These are phyloP conservation scores for Nasonia oneida DNA, from an alignment of 2,888 invertebrate genomes.

Conservation along the genomic window DNA sequence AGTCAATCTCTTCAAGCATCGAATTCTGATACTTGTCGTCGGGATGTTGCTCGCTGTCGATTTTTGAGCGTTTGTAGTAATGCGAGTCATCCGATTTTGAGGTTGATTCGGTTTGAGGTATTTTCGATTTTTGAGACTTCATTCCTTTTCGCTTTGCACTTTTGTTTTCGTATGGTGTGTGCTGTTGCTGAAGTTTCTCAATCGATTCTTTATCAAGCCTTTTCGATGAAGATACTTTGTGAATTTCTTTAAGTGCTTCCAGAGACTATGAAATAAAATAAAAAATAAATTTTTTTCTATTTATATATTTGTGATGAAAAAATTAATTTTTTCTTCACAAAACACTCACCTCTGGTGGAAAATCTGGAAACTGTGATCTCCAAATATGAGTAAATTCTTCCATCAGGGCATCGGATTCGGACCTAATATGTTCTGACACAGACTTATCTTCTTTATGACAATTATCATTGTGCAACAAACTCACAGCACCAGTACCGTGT, in stretches of 20 bases:
- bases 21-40: slow-evolving; percentile 69
- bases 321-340: background rate
- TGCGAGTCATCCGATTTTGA: slow-evolving; percentile 68
- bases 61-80: slow-evolving; percentile 72
- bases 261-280: slow-evolving; percentile 48
- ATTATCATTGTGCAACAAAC: slow-evolving; percentile 42
- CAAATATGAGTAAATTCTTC: slow-evolving; percentile 74
- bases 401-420: slow-evolving; percentile 75
- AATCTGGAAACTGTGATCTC: slow-evolving; percentile 67
- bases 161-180: slow-evolving; percentile 65
- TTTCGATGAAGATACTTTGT: slow-evolving; percentile 63
- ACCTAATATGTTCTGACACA: slow-evolving; percentile 68
- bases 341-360: slow-evolving; percentile 46
- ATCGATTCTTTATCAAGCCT: slow-evolving; percentile 67
- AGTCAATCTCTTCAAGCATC: slow-evolving; percentile 70
- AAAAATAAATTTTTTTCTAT: background rate
- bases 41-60: slow-evolving; percentile 67
- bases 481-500: slow-evolving; percentile 60
- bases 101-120: slow-evolving; percentile 65
- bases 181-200: slow-evolving; percentile 68
- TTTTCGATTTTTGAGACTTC: slow-evolving; percentile 71
- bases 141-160: slow-evolving; percentile 73
- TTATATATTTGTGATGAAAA: background rate
- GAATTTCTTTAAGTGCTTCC: slow-evolving; percentile 46
- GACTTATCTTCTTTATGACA: slow-evolving; percentile 63